Percentiles rank a stretch among this genome's conserved stretches.
These are phyloP conservation scores for Drosophila melanica DNA, from an alignment of 1,140 invertebrate species.

Conservation along the genomic window DNA sequence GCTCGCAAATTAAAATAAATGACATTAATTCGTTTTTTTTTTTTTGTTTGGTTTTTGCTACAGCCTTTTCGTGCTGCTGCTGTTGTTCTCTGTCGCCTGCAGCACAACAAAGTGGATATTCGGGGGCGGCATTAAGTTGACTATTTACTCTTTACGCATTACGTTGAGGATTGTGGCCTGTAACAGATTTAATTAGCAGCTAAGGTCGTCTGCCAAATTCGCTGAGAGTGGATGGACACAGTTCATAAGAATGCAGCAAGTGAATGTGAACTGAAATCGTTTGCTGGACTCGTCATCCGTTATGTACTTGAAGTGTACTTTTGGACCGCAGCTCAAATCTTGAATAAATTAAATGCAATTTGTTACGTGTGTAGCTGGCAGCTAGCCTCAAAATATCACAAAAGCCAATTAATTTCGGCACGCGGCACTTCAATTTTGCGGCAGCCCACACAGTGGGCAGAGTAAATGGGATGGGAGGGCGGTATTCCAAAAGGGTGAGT, in stretches of 20 bases:
- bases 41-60: conserved; percentile 20
- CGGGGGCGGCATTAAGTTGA: conserved; percentile 60
- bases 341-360: conserved; percentile 60
- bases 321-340: conserved; percentile 26
- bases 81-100: neutral
- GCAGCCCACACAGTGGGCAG: conserved; percentile 1
- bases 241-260: conserved; percentile 62
- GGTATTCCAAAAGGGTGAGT: conserved; percentile 7
- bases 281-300: conserved; percentile 24
- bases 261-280: conserved; percentile 53
- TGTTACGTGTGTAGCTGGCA: conserved; percentile 47
- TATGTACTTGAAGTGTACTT: conserved; percentile 11
- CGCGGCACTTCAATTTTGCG: conserved; percentile 14
- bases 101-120: conserved; percentile 6
- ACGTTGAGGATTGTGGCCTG: conserved; percentile 3
- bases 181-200: conserved; percentile 68
- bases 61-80: conserved; percentile 3
- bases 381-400: conserved; percentile 4
- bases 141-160: conserved; percentile 42
- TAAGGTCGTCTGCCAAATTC: conserved; percentile 37
- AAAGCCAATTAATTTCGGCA: conserved; percentile 43
- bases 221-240: conserved; percentile 30
- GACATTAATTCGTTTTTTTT: conserved; percentile 62
- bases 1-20: conserved; percentile 79
- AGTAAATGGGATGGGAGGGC: neutral